Evolutionary conservation across 1,140 invertebrate species (phyloP).

Genomic region (Ceratosolen solmsi): DNA sequence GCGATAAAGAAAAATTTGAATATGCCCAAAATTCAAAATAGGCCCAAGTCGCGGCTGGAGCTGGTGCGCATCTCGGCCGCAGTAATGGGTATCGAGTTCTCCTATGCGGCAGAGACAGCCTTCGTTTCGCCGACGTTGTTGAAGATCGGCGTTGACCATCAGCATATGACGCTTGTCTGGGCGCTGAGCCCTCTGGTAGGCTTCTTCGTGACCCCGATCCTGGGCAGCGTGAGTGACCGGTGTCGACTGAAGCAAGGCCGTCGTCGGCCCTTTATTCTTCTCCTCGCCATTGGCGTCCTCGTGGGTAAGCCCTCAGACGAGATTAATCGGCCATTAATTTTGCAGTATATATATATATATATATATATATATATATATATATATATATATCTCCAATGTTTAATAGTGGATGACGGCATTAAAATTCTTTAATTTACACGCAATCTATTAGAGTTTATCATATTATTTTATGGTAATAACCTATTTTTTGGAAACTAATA

Average conservation of each 20-base stretch:
- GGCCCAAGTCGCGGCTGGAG: constrained; percentile 87
- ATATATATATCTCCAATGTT: no score
- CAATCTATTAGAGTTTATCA: no score
- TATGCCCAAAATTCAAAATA: no score
- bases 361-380: no score
- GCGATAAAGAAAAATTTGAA: no score
- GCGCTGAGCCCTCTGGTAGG: constrained; percentile 92
- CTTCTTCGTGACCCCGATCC: constrained; percentile 92
- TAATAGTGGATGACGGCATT: no score
- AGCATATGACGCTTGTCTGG: constrained; percentile 96
- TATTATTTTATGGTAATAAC: no score
- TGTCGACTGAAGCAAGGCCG: constrained; percentile 87
- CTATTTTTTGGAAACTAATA: no score
- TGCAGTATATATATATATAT: no score
- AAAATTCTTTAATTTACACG: no score
- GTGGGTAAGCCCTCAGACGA: constrained; percentile 75
- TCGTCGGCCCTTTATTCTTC: constrained; percentile 91
- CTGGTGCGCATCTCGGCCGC: constrained; percentile 91
- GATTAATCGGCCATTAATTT: neutral
- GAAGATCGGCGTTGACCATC: constrained; percentile 91
- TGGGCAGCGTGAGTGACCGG: constrained; percentile 93
- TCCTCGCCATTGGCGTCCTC: constrained; percentile 91
- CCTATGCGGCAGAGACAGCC: constrained; percentile 96
- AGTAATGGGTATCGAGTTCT: constrained; percentile 98
- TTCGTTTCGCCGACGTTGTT: constrained; percentile 96